A percentile compares a stretch with the other conserved stretches of the same genome.
These are phyloP conservation scores for Bombus balteatus DNA, from an alignment of 1,140 invertebrate species.

Conservation along the genomic window DNA sequence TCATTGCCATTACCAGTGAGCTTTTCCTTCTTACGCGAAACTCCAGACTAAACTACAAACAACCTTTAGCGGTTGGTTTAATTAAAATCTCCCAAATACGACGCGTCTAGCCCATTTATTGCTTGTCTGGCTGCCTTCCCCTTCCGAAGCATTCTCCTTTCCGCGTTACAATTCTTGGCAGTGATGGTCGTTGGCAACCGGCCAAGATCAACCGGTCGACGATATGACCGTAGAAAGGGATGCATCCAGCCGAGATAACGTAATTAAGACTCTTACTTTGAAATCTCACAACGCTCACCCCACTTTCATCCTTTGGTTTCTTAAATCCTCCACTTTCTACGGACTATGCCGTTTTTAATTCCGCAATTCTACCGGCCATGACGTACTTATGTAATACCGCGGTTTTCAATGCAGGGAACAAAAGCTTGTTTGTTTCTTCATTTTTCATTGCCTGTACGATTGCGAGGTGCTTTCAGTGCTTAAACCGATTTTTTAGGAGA, in stretches of 20 bases:
- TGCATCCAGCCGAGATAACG: conserved; percentile 76
- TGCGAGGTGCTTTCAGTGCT: conserved; percentile 15
- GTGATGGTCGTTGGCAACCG: conserved; percentile 70
- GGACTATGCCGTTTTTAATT: neutral
- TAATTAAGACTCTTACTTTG: conserved; percentile 77
- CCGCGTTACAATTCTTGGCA: conserved; percentile 72
- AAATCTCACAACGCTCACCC: conserved; percentile 35
- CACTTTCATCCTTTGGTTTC: conserved; percentile 6
- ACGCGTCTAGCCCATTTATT: conserved; percentile 39
- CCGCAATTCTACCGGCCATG: neutral
- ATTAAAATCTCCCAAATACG: conserved; percentile 72
- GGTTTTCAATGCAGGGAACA: conserved; percentile 1
- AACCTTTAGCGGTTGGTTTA: conserved; percentile 70
- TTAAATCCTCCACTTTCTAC: neutral
- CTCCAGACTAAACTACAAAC: conserved; percentile 64
- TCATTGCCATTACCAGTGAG: neutral
- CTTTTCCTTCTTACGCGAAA: conserved; percentile 42
- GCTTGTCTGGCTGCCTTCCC: conserved; percentile 10
- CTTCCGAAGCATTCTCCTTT: conserved; percentile 52
- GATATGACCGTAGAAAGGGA: conserved; percentile 68
- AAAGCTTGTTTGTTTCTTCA: neutral
- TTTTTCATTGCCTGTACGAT: neutral
- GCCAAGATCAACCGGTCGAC: conserved; percentile 70
- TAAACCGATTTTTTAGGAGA: conserved; percentile 31
- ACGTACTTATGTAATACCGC: neutral